These are phyloP conservation scores for Tenthredo notha DNA, from an alignment of 2,888 invertebrate genomes.

Conservation along the genomic window DNA sequence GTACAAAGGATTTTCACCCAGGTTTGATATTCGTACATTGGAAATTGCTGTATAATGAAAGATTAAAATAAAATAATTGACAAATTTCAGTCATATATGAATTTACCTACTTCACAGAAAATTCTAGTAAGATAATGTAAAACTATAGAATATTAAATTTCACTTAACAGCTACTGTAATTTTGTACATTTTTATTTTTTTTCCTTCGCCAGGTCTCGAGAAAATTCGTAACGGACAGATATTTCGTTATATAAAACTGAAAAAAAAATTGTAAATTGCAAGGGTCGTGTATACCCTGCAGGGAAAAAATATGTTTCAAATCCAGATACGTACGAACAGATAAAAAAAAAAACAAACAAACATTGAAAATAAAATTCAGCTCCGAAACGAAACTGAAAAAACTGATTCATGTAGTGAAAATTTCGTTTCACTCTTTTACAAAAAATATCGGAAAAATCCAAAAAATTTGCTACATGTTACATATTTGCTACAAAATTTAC, in stretches of 20 bases:
- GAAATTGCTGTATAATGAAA: neutral
- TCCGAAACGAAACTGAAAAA: neutral
- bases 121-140: neutral
- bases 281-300: neutral
- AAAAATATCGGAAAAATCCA: neutral
- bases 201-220: neutral
- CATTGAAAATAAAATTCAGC: neutral
- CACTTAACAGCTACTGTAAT: neutral
- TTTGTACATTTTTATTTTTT: neutral
- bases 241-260: neutral
- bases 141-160: neutral
- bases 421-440: neutral
- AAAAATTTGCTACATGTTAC: neutral
- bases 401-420: neutral
- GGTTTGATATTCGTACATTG: neutral
- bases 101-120: neutral
- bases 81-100: neutral
- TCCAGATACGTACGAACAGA: neutral
- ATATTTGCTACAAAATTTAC: too few species aligned
- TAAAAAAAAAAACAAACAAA: neutral
- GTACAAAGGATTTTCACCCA: neutral
- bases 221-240: neutral
- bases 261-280: neutral
- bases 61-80: neutral
- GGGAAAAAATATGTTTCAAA: neutral